Evolutionary conservation across 2,797 vertebrate species (phyloP), one percentile per base, ranked within the genome.

Genomic region (Poeciliopsis paucimaculata): DNA sequence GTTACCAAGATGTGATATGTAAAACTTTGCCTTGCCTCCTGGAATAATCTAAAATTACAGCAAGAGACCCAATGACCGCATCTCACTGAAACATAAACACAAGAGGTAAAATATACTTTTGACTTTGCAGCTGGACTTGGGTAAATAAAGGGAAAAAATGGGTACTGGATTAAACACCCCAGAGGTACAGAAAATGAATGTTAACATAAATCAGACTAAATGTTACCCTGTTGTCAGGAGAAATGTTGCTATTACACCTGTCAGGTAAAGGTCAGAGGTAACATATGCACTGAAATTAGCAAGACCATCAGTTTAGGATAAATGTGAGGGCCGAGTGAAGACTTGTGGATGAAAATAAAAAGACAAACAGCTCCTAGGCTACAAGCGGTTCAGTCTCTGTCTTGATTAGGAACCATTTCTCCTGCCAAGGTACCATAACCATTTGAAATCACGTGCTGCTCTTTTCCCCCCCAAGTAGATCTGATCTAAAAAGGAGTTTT

Each of bases 211-310:
- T 88, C 77, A 83, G 78, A 72, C 73, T 85, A 84, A 89, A 83
- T 89, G 70, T 53, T 87, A 77, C 77, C 46, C 36, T 36, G 46
- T 77, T 89, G 87, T 86, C 88, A 82, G 62, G 84, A 86, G 41
- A 83, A 88, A 90, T 89, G 86, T 75, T 82, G 60, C 53, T 64
- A 66, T 83, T 62, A 83, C 23, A 13, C 71, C 9, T 85, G 84
- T 80, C 77, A 81, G 85, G 87, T 83, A 90, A 93, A 92, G 86
- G 89, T 93, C 90, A 88, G 78, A 15, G 76, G 77, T 83, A 87
- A 82, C 84, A 86, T 90, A 85, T 88, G 84, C 60, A 71, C 78
- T 47, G 75, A 88, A 81, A 89, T 89, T 81, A 89, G 60, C 87
- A 47, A 53, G 83, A 87, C 76, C 75, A 87, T 86, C 86, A 87